These are phyloP conservation scores for Helicorthomorpha holstii DNA, from an alignment of 1,140 invertebrate species.

Conservation along the genomic window DNA sequence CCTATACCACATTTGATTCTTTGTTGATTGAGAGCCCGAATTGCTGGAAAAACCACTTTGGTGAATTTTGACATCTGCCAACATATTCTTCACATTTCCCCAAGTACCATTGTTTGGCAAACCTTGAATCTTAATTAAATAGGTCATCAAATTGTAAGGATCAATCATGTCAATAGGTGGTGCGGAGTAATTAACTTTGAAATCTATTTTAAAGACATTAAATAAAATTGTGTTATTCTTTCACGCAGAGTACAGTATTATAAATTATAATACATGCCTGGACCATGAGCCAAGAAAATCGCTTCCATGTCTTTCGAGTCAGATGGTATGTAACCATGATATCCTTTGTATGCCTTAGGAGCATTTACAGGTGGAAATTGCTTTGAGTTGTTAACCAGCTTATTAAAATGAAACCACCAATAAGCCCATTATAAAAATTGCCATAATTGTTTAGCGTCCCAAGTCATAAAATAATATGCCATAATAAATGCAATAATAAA, in stretches of 20 bases:
- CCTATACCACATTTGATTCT: too few relatives aligned
- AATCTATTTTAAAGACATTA: not conserved
- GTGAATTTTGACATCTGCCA: too few relatives aligned
- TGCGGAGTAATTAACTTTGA: not conserved
- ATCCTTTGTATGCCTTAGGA: not conserved
- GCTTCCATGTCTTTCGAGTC: not conserved
- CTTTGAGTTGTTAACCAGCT: not conserved
- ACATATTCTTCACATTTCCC: not conserved
- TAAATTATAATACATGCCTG: not conserved
- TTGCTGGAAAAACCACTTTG: too few relatives aligned
- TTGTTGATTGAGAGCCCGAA: too few relatives aligned
- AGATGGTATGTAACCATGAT: conserved; percentile 2
- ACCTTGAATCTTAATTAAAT: not conserved
- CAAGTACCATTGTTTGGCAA: conserved; percentile 2
- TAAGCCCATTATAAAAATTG: not conserved
- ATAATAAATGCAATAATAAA: not conserved
- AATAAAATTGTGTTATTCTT: not conserved
- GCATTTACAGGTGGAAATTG: conserved; percentile 1
- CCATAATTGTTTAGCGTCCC: not conserved
- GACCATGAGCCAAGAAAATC: conserved; percentile 1
- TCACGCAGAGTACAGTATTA: not conserved
- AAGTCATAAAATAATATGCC: not conserved
- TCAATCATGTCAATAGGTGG: conserved; percentile 1
- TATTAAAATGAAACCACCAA: not conserved
- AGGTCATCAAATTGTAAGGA: conserved; percentile 1